Conservation (phyloP, 1,140 invertebrate species). For the Hyphantria cunea region DNA sequence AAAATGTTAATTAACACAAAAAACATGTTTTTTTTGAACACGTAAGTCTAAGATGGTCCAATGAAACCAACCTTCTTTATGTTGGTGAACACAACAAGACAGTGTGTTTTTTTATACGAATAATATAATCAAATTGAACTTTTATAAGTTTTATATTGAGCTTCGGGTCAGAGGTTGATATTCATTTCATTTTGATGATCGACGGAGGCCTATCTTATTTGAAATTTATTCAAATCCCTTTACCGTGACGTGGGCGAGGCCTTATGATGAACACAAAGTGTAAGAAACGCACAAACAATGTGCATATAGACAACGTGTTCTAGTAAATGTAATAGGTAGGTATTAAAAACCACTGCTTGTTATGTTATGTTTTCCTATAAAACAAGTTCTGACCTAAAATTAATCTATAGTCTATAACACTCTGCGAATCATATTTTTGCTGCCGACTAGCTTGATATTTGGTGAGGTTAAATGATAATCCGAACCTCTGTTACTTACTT, state of each 20-base stretch:
- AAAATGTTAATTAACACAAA: constrained; percentile 13
- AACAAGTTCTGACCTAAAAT: too few relatives aligned
- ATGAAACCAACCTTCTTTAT: constrained; percentile 8
- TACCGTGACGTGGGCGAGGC: constrained; percentile 4
- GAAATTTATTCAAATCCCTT: constrained; percentile 25
- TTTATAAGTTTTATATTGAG: constrained; percentile 1
- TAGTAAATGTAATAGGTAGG: too few relatives aligned
- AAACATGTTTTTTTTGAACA: constrained; percentile 9
- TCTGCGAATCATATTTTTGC: too few relatives aligned
- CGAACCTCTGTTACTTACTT: too few relatives aligned
- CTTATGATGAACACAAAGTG: not conserved
- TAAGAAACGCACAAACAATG: too few relatives aligned
- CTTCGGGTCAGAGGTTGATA: constrained; percentile 8
- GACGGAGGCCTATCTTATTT: constrained; percentile 14
- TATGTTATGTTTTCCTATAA: too few relatives aligned
- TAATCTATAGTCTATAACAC: too few relatives aligned
- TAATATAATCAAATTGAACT: constrained; percentile 22
- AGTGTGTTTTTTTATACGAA: constrained; percentile 11
- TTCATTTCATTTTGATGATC: constrained; percentile 27
- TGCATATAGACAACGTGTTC: too few relatives aligned
- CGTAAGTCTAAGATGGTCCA: constrained; percentile 2
- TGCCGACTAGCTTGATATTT: too few relatives aligned
- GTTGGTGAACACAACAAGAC: constrained; percentile 10
- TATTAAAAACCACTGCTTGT: too few relatives aligned
- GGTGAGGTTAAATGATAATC: too few relatives aligned